Evolutionary conservation across 2,888 invertebrate species (phyloP), one percentile per base, ranked within the genome.

Genomic region (Globia sparganii): DNA sequence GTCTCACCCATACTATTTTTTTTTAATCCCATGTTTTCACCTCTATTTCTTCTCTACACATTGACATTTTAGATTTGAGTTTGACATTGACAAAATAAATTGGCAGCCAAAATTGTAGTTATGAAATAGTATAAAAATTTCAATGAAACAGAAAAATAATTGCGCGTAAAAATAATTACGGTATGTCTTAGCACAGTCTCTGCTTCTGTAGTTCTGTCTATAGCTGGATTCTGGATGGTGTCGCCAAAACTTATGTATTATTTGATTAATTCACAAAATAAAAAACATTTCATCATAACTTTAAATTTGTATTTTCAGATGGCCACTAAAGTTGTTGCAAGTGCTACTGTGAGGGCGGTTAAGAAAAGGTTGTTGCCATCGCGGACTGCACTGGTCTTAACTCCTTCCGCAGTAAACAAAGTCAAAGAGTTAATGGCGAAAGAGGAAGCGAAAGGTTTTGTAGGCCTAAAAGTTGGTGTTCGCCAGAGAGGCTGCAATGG

Each of bases 401-500:
- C 99, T 58, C 97, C 98, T 49, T 97, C 98, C 80, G 99, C 99
- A 80, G 98, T 99, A 6, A 97, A 97, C 70, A 98, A 98, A 94
- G 97, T 99, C 34, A 99, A 98, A 95, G 97, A 98, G 90, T 97
- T 99, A 76, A 97, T 99, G 92, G 93, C 97, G 58, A 97, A 97
- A 83, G 98, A 98, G 92, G 97, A 98, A 77, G 98, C 98, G 3
- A 94, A 96, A 86, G 96, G 95, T 37, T 97, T 91, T 78, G 97
- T 99, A 90, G 99, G 99, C 5, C 96, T 99, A 59, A 99, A 99
- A 97, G 98, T 99, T 90, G 99, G 99, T 73, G 99, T 99, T 4
- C 97, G 98, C 80, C 99, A 99, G 94, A 97, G 99, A 91, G 99
- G 99, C 2, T 99, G 99, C 94, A 99, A 99, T 97, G 99, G 99